Evolutionary conservation across 2,113 vertebrate species (phyloP).

Genomic region (rabbit (Oryctolagus cuniculus)): mOryCun1.1 NC_091432.1:77832501-77833000

Average conservation of each 20-base stretch:
- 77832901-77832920: neutral
- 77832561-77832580: neutral
- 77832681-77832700: neutral
- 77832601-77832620: neutral
- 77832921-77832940: neutral
- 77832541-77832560: too few relatives aligned
- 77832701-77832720: neutral
- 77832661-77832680: neutral
- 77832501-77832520: neutral
- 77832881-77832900: neutral
- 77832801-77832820: neutral
- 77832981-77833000: neutral
- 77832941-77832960: neutral
- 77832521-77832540: constrained; percentile 31
- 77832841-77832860: neutral
- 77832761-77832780: neutral
- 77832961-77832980: neutral
- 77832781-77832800: neutral
- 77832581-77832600: constrained; percentile 10
- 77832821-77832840: constrained; percentile 25
- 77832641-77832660: neutral
- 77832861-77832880: neutral
- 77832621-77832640: constrained; percentile 8
- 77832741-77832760: neutral
- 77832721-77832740: neutral